A percentile compares a stretch with the other conserved stretches of the same genome.
Conservation (phyloP, 1,140 invertebrate species). For the Zeugodacus cucurbitae region DNA sequence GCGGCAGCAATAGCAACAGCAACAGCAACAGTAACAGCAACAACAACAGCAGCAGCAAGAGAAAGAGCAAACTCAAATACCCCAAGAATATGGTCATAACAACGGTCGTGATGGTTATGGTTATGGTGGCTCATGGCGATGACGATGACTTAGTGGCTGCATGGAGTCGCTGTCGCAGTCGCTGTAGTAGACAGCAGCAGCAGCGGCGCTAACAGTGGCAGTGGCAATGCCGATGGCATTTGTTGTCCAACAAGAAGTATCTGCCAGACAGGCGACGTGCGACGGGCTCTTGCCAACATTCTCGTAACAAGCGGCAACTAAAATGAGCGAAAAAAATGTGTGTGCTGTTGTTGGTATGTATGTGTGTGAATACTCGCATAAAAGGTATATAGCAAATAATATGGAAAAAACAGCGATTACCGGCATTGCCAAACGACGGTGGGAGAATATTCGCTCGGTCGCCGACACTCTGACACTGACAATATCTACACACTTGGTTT, state of each 20-base stretch:
- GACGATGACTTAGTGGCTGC: background rate
- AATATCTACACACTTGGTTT: conserved; percentile 14
- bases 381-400: background rate
- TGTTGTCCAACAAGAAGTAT: conserved; percentile 29
- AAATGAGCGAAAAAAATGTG: background rate
- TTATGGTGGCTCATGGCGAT: background rate
- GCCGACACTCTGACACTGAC: conserved; percentile 5
- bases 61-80: conserved; percentile 1
- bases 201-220: conserved; percentile 15
- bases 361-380: background rate
- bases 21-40: background rate
- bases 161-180: background rate
- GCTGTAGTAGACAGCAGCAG: background rate
- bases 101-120: background rate
- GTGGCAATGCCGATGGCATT: conserved; percentile 35
- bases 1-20: background rate
- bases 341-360: background rate
- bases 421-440: conserved; percentile 30
- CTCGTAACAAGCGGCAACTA: background rate
- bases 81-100: conserved; percentile 13
- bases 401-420: conserved; percentile 5
- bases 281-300: background rate
- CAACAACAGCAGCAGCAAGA: background rate
- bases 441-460: conserved; percentile 10
- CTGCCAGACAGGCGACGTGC: background rate